These are phyloP conservation scores for Agapostemon virescens DNA, from an alignment of 2,888 invertebrate species.

Conservation along the genomic window DNA sequence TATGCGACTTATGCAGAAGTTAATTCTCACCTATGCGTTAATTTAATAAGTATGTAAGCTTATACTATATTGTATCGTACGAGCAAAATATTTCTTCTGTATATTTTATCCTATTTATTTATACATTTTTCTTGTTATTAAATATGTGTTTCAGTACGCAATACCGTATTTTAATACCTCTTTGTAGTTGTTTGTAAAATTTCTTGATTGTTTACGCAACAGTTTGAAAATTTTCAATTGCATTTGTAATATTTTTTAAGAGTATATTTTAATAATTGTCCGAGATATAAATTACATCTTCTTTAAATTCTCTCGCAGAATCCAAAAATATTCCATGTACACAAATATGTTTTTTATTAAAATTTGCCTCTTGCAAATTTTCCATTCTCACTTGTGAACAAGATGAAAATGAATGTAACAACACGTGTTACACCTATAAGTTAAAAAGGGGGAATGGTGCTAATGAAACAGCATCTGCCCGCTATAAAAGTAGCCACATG, in stretches of 20 bases:
- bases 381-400: slow-evolving; percentile 63
- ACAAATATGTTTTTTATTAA: slow-evolving; percentile 16
- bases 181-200: background rate
- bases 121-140: background rate
- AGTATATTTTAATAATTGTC: background rate
- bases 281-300: background rate
- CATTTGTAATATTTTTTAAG: background rate
- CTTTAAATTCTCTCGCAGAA: background rate
- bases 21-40: slow-evolving; percentile 49
- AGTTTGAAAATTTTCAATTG: background rate
- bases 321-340: background rate
- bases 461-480: slow-evolving; percentile 45
- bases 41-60: slow-evolving; percentile 51
- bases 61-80: slow-evolving; percentile 16
- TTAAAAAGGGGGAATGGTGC: slow-evolving; percentile 47
- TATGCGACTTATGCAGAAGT: slow-evolving; percentile 27
- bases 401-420: slow-evolving; percentile 55
- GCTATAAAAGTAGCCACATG: slow-evolving; percentile 56
- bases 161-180: background rate
- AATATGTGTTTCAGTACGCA: background rate
- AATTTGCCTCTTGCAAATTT: slow-evolving; percentile 53
- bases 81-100: slow-evolving; percentile 32
- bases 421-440: slow-evolving; percentile 29
- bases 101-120: background rate
- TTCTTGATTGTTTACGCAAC: background rate